phyloP scores from a whole-genome alignment of 2,797 vertebrate genomes.

The Lates japonicus region DNA sequence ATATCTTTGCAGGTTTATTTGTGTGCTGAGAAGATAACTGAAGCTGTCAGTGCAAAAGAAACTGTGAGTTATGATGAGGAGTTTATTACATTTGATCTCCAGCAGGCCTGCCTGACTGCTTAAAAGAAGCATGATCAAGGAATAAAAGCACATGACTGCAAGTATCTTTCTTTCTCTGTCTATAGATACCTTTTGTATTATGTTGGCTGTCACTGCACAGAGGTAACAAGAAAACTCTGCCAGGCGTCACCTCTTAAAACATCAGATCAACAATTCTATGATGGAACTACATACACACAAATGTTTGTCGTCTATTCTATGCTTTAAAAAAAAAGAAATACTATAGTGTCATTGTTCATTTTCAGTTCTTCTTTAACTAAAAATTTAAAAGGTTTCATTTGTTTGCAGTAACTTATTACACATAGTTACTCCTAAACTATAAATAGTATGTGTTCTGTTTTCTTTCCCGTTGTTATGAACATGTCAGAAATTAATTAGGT shows the following conservation, averaged over 20 bases:
- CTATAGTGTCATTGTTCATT: neutral
- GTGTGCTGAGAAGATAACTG: conserved; percentile 9
- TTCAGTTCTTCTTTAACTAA: neutral
- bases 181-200: no score
- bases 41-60: conserved; percentile 12
- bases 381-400: neutral
- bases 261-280: neutral
- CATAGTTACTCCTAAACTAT: conserved; percentile 4
- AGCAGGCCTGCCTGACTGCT: neutral
- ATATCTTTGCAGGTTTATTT: conserved; percentile 31
- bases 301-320: neutral
- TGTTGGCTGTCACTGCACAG: neutral
- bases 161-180: no score
- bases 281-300: neutral
- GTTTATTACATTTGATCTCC: conserved; percentile 13
- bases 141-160: neutral
- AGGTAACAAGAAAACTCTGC: no score
- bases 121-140: neutral
- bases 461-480: conserved; percentile 18
- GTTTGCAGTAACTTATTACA: no score
- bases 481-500: conserved; percentile 43
- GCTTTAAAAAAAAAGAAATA: no score
- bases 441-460: conserved; percentile 20
- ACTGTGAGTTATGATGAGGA: conserved; percentile 13
- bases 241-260: neutral